These are phyloP conservation scores for honey bee (Apis mellifera) DNA, from an alignment of 1,140 invertebrate species.

Conservation along the genomic window DNA sequence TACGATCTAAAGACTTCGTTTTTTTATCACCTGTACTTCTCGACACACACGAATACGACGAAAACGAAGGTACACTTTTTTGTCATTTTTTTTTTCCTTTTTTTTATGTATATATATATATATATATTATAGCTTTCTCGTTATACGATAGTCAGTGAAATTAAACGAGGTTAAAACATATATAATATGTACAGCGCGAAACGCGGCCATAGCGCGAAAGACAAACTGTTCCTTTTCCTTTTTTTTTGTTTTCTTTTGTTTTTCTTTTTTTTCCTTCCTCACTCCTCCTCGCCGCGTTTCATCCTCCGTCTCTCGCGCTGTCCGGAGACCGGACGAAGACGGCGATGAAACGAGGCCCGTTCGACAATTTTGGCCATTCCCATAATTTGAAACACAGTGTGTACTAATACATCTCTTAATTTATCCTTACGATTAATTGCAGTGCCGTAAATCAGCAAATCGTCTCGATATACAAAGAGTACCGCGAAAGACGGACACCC, in stretches of 20 bases:
- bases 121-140: slow-evolving; percentile 48
- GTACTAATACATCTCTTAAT: slow-evolving; percentile 17
- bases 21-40: slow-evolving; percentile 15
- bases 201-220: slow-evolving; percentile 33
- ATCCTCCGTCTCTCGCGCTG: not conserved
- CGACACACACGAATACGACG: slow-evolving; percentile 50
- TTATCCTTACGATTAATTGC: slow-evolving; percentile 31
- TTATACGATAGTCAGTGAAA: slow-evolving; percentile 40
- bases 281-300: no score
- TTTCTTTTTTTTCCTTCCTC: not conserved
- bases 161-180: slow-evolving; percentile 61
- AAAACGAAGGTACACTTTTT: slow-evolving; percentile 54
- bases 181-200: slow-evolving; percentile 26
- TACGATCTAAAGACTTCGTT: slow-evolving; percentile 49
- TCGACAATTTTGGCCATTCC: not conserved
- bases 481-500: slow-evolving; percentile 11
- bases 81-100: not conserved
- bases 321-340: not conserved
- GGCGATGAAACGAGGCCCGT: not conserved
- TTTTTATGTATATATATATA: no score
- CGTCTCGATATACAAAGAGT: not conserved
- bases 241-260: not conserved
- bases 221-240: not conserved
- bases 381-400: not conserved
- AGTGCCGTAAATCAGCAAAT: not conserved